Percentiles rank a stretch among this genome's conserved stretches.
Evolutionary conservation across 2,797 vertebrate species (phyloP).

Genomic region (Centroberyx gerrardi): DNA sequence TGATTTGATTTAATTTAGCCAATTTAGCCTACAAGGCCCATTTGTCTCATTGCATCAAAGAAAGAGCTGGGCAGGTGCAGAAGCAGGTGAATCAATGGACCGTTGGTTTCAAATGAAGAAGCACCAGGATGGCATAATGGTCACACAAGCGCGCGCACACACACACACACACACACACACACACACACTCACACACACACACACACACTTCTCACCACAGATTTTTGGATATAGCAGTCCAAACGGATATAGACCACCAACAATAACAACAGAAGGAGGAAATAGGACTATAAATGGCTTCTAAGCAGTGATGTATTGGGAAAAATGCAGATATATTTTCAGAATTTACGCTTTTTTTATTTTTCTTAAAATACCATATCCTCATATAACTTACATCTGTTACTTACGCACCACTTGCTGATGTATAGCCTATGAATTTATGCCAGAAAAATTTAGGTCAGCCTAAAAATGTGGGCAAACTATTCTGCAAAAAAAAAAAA

Average conservation of each 20-base stretch:
- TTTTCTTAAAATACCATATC: too few relatives aligned
- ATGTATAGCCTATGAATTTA: too few relatives aligned
- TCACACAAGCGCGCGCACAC: constrained; percentile 25
- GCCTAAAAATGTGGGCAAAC: background rate
- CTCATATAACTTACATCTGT: too few relatives aligned
- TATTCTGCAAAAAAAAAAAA: background rate
- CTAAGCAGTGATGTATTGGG: too few relatives aligned
- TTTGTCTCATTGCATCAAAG: background rate
- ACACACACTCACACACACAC: background rate
- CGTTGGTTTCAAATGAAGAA: constrained; percentile 36
- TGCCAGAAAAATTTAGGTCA: too few relatives aligned
- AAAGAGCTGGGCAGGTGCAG: constrained; percentile 50
- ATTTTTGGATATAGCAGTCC: background rate
- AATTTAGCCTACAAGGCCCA: constrained; percentile 3
- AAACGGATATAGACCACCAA: background rate
- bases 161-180: constrained; percentile 13
- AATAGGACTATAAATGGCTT: too few relatives aligned
- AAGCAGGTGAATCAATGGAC: constrained; percentile 60
- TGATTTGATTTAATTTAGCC: constrained; percentile 1
- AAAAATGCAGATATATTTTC: too few relatives aligned
- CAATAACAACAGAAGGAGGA: too few relatives aligned
- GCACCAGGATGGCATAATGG: background rate
- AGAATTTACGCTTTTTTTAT: too few relatives aligned
- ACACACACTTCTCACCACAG: background rate
- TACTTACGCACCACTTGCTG: too few relatives aligned